These are phyloP conservation scores for Eucidaris tribuloides DNA, from an alignment of 35 echinoderm and acorn worm genomes.

Conservation along the genomic window DNA sequence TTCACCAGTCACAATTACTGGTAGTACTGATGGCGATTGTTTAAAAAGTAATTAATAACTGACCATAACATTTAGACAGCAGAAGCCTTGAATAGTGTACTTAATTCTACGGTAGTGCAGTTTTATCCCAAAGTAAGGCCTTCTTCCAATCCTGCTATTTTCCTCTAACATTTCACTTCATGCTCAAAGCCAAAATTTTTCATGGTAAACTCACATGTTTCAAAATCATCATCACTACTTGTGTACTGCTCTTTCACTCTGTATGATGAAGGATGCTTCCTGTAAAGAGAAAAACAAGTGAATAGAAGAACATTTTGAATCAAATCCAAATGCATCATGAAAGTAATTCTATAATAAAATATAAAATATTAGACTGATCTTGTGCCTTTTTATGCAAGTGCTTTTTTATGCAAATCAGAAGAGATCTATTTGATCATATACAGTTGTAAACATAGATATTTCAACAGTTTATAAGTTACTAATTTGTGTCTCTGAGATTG, in stretches of 20 bases:
- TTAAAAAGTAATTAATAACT: too few species aligned
- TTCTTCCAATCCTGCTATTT: too few species aligned
- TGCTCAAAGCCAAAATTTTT: not conserved
- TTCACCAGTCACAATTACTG: too few species aligned
- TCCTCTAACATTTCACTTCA: not conserved
- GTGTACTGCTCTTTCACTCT: not conserved
- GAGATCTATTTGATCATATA: not conserved
- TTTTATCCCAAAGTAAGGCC: too few species aligned
- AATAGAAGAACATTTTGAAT: not conserved
- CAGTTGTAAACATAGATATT: too few species aligned
- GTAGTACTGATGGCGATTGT: too few species aligned
- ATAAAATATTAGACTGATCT: not conserved
- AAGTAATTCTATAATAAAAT: not conserved
- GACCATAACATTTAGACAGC: too few species aligned
- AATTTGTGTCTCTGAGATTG: too few species aligned
- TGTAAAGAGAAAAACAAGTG: not conserved
- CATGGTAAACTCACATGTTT: slow-evolving; percentile 43
- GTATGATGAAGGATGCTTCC: not conserved
- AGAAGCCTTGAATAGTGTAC: too few species aligned
- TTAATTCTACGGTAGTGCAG: too few species aligned
- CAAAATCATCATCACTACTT: slow-evolving; percentile 63
- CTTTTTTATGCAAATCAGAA: not conserved
- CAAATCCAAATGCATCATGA: not conserved
- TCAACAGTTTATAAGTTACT: too few species aligned
- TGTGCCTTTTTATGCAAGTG: not conserved